Conservation (phyloP, 1,140 invertebrate genomes). For the Lysiphlebus fabarum region DNA sequence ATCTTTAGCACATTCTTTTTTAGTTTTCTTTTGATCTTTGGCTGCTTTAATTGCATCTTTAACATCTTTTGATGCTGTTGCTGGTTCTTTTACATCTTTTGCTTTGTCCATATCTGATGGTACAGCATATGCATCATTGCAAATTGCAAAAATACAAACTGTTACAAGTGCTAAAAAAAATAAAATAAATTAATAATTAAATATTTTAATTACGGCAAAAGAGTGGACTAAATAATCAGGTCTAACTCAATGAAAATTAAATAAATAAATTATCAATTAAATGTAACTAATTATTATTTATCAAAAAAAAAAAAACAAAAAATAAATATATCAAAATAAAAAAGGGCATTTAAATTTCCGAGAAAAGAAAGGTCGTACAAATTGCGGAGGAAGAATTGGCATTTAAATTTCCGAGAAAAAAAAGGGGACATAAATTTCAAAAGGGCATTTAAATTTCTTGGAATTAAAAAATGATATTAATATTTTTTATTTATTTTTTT, state of each 20-base stretch:
- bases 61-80: conserved; percentile 43
- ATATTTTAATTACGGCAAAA: too few relatives aligned
- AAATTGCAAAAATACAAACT: conserved; percentile 34
- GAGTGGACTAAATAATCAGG: too few relatives aligned
- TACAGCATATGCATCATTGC: conserved; percentile 26
- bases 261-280: not conserved
- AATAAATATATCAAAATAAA: too few relatives aligned
- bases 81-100: conserved; percentile 36
- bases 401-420: too few relatives aligned
- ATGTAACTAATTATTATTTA: not conserved
- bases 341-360: too few relatives aligned
- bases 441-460: too few relatives aligned
- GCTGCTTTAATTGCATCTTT: conserved; percentile 46
- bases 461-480: too few relatives aligned
- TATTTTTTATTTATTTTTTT: too few relatives aligned
- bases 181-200: conserved; percentile 6
- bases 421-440: too few relatives aligned
- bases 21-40: conserved; percentile 44
- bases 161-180: conserved; percentile 28
- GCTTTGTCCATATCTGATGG: conserved; percentile 31
- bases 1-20: conserved; percentile 42
- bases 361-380: too few relatives aligned
- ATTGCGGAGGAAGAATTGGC: too few relatives aligned
- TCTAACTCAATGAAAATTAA: not conserved
- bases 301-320: too few relatives aligned